These are phyloP conservation scores for Drosophila paulistorum DNA, from an alignment of 1,140 invertebrate genomes.

Conservation along the genomic window DNA sequence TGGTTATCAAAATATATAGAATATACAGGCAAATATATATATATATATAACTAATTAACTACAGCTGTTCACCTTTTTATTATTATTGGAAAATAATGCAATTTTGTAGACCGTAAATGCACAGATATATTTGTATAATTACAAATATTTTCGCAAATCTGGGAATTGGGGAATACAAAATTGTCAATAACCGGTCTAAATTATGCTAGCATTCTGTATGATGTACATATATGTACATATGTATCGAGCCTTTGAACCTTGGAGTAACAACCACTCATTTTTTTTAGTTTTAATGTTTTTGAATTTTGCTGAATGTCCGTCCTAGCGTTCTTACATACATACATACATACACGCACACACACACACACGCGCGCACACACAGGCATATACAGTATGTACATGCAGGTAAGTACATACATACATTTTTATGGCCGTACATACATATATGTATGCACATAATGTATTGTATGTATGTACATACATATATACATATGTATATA, in stretches of 20 bases:
- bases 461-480: background rate
- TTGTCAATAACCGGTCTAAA: conserved; percentile 8
- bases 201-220: background rate
- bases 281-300: background rate
- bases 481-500: background rate
- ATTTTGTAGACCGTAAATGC: background rate
- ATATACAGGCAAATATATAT: background rate
- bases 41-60: conserved; percentile 1
- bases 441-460: background rate
- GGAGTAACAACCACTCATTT: background rate
- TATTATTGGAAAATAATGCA: conserved; percentile 7
- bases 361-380: no score
- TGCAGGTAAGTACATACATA: no score
- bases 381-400: background rate
- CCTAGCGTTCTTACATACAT: background rate
- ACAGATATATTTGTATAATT: background rate
- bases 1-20: background rate
- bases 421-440: no score
- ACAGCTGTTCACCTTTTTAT: conserved; percentile 8
- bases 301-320: conserved; percentile 1
- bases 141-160: background rate
- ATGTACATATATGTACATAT: background rate
- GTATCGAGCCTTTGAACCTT: conserved; percentile 3
- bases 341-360: background rate
- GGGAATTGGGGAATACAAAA: background rate